These are phyloP conservation scores for Caenorhabditis sp. DNA, from an alignment of 2,888 invertebrate species.

Conservation along the genomic window DNA sequence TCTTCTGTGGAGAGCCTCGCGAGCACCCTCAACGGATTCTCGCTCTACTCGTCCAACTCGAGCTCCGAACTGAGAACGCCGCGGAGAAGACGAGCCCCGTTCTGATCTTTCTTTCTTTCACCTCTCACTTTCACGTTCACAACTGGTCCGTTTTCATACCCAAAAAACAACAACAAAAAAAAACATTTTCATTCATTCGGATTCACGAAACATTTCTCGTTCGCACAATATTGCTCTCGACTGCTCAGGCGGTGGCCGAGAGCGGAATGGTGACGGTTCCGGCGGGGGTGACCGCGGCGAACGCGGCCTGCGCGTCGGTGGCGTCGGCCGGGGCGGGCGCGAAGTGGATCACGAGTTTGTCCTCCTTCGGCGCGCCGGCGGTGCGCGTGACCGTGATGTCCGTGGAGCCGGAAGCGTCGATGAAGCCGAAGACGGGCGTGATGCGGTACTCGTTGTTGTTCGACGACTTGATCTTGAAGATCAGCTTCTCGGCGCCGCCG, in stretches of 20 bases:
- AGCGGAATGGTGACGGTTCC: constrained; percentile 19
- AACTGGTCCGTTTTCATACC: too few species aligned
- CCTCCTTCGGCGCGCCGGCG: constrained; percentile 24
- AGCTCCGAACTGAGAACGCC: constrained; percentile 63
- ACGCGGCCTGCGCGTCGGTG: constrained; percentile 16
- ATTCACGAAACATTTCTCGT: too few species aligned
- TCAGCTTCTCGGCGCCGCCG: constrained; percentile 28
- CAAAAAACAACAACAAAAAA: too few species aligned
- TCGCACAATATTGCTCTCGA: too few species aligned
- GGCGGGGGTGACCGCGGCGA: constrained; percentile 1
- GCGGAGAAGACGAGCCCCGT: constrained; percentile 27
- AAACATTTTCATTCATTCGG: too few species aligned
- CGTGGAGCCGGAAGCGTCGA: constrained; percentile 52
- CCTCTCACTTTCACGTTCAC: too few species aligned
- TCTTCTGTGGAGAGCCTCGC: constrained; percentile 72
- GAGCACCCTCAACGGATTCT: constrained; percentile 71
- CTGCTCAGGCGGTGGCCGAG: constrained; percentile 2
- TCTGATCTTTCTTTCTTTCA: too few species aligned
- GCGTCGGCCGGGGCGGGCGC: constrained; percentile 9
- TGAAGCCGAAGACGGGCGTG: constrained; percentile 63
- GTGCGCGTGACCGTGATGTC: constrained; percentile 54
- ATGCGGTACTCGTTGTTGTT: constrained; percentile 51
- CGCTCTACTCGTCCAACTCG: constrained; percentile 64
- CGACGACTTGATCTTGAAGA: constrained; percentile 45
- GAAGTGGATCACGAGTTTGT: constrained; percentile 36